Percentiles rank a stretch among this genome's conserved stretches.
These are phyloP conservation scores for Microtus oregoni DNA, from an alignment of 2,113 vertebrate species.

Conservation along the genomic window DNA sequence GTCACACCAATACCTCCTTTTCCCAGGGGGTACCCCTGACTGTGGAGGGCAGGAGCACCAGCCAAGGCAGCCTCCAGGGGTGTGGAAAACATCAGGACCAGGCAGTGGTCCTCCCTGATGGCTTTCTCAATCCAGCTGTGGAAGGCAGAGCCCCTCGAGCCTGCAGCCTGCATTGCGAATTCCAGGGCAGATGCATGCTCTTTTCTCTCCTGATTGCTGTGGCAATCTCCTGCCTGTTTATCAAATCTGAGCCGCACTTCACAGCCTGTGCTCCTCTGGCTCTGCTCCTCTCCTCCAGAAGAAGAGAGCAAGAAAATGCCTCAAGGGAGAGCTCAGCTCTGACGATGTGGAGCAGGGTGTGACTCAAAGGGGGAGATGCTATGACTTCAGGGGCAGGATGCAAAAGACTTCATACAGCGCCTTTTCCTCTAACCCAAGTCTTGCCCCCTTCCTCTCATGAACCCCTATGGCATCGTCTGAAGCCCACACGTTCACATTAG, in stretches of 20 bases:
- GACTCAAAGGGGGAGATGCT: neutral
- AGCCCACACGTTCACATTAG: neutral
- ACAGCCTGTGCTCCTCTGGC: neutral
- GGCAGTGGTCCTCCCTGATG: neutral
- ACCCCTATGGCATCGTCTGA: neutral
- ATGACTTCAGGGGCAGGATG: neutral
- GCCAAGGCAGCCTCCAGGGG: neutral
- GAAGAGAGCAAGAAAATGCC: neutral
- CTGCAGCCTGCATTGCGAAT: conserved; percentile 43
- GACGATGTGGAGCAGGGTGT: neutral
- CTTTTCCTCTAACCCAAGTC: too few relatives aligned
- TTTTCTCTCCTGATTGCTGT: conserved; percentile 53
- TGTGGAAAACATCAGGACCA: neutral
- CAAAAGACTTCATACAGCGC: neutral
- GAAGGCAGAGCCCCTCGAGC: neutral
- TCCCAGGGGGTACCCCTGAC: neutral
- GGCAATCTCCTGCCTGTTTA: conserved; percentile 64
- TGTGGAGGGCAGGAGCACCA: fast-evolving
- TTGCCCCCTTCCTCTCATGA: neutral
- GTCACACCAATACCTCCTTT: neutral
- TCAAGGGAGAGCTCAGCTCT: neutral
- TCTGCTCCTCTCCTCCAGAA: neutral
- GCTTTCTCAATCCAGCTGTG: neutral
- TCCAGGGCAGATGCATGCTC: neutral
- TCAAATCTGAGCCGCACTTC: conserved; percentile 27